These are phyloP conservation scores for Phalacrocorax brasilianus DNA, from an alignment of 2,113 vertebrate genomes.

Conservation along the genomic window DNA sequence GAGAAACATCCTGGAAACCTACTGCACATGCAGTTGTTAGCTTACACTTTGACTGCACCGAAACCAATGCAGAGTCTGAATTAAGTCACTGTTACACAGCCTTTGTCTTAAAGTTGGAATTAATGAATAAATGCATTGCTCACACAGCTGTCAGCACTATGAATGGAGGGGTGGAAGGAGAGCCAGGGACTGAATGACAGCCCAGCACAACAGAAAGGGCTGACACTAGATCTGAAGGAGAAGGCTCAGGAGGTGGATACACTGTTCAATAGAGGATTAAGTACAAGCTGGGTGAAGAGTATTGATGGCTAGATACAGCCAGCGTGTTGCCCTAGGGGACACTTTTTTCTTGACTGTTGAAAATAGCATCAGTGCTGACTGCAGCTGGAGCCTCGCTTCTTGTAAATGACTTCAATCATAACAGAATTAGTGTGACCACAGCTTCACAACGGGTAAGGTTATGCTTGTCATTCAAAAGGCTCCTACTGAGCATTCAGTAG, in stretches of 20 bases:
- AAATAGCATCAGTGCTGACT: conserved; percentile 58
- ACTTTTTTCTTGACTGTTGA: conserved; percentile 34
- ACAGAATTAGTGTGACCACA: conserved; percentile 75
- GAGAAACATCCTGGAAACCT: not conserved
- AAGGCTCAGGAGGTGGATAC: not conserved
- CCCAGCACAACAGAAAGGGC: not conserved
- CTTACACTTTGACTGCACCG: not conserved
- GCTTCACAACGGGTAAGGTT: conserved; percentile 19
- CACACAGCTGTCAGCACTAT: not conserved
- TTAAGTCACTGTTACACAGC: not conserved
- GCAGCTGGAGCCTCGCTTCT: conserved; percentile 76
- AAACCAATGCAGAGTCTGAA: not conserved
- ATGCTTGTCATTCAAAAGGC: not conserved
- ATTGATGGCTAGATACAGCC: conserved; percentile 30
- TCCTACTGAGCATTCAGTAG: not conserved
- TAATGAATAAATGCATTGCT: not conserved
- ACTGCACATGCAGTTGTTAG: not conserved
- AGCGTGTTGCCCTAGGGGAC: not conserved
- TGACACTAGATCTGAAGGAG: not conserved
- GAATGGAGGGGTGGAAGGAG: not conserved
- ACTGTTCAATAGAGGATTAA: not conserved
- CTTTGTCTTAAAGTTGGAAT: not conserved
- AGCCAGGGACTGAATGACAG: not conserved
- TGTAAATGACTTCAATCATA: conserved; percentile 79
- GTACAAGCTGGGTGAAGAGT: not conserved